A percentile compares a stretch with the other conserved stretches of the same genome.
phyloP scores from a whole-genome alignment of 2,797 vertebrate species.

The Neosalanx taihuensis region DNA sequence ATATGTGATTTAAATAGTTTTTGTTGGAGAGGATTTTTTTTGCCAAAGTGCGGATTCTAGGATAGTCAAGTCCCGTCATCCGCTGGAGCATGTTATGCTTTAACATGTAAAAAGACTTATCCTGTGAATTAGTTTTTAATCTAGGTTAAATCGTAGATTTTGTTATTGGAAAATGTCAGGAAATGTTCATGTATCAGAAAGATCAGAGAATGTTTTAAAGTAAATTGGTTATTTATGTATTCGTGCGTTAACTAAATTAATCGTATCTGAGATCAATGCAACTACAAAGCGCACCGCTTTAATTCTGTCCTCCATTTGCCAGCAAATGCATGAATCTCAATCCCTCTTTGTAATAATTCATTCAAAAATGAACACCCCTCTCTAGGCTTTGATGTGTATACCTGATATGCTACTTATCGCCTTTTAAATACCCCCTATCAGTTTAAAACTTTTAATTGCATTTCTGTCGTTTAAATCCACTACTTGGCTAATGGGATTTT shows the following conservation, averaged over 20 bases:
- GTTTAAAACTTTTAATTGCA: slow-evolving; percentile 70
- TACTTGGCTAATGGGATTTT: slow-evolving; percentile 60
- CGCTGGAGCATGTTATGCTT: too few species aligned
- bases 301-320: slow-evolving; percentile 33
- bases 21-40: neutral
- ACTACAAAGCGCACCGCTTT: slow-evolving; percentile 32
- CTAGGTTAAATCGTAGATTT: too few species aligned
- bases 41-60: too few species aligned
- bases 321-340: slow-evolving; percentile 51
- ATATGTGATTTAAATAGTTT: neutral
- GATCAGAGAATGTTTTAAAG: neutral
- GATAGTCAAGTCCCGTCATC: too few species aligned
- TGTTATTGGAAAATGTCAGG: too few species aligned
- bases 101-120: too few species aligned
- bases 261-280: slow-evolving; percentile 31
- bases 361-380: slow-evolving; percentile 57
- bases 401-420: slow-evolving; percentile 62
- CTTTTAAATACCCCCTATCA: slow-evolving; percentile 55
- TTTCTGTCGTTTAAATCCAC: slow-evolving; percentile 62
- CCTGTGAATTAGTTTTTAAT: too few species aligned
- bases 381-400: slow-evolving; percentile 61
- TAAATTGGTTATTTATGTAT: slow-evolving; percentile 28
- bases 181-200: too few species aligned
- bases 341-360: slow-evolving; percentile 58
- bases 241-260: slow-evolving; percentile 25